Conservation (phyloP, 64 coral and sea anemone genomes). For the Stylophora pistillata region DNA sequence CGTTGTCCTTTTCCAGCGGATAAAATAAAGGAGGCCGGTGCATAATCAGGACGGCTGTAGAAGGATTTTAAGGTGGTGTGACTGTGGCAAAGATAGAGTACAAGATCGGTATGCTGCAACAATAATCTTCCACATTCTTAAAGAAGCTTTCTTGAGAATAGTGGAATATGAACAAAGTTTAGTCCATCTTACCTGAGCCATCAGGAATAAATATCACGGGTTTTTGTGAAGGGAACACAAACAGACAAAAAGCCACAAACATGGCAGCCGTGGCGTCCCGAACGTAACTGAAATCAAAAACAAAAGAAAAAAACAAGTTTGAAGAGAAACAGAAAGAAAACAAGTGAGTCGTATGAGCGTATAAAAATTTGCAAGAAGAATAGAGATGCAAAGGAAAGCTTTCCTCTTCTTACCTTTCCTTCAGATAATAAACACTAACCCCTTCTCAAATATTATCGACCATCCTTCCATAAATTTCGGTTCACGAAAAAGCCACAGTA, state of each 20-base stretch:
- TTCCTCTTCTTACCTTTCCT: not conserved
- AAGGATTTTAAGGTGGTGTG: no score
- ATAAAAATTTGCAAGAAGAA: no score
- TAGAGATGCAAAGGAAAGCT: no score
- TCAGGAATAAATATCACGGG: slow-evolving; percentile 78
- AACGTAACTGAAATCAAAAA: slow-evolving; percentile 63
- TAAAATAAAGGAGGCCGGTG: no score
- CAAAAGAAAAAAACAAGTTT: not conserved
- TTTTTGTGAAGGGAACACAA: slow-evolving; percentile 86
- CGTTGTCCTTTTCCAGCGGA: no score
- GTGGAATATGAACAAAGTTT: not conserved
- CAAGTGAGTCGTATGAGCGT: no score
- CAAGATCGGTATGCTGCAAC: no score
- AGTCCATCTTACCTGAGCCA: slow-evolving; percentile 43
- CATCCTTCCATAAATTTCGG: slow-evolving; percentile 97
- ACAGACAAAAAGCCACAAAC: slow-evolving; percentile 87
- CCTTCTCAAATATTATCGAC: slow-evolving; percentile 79
- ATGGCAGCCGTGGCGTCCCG: slow-evolving; percentile 86
- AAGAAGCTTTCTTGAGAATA: no score
- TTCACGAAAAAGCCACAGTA: slow-evolving; percentile 93
- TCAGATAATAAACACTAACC: not conserved
- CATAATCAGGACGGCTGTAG: no score
- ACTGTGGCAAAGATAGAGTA: no score
- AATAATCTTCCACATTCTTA: no score
- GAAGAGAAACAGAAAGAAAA: not conserved